phyloP scores from a whole-genome alignment of 2,797 vertebrate species.

The Enteromius trimaculatus region DNA sequence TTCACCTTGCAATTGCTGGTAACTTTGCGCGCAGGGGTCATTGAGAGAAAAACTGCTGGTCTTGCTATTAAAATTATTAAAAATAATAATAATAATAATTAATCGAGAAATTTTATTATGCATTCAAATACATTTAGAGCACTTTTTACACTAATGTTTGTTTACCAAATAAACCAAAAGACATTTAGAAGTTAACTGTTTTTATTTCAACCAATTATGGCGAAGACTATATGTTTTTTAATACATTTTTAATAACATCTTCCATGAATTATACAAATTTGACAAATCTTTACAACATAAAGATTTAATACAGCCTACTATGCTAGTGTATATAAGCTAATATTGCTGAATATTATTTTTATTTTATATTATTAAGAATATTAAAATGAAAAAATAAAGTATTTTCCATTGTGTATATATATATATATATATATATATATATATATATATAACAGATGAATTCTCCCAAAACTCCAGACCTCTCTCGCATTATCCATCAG shows the following conservation, averaged over 20 bases:
- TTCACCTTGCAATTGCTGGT: constrained; percentile 59
- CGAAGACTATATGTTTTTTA: neutral
- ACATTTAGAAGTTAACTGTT: neutral
- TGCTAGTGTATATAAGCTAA: too few relatives aligned
- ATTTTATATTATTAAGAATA: too few relatives aligned
- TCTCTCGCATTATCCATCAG: neutral
- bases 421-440: neutral
- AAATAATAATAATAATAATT: too few relatives aligned
- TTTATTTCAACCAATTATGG: neutral
- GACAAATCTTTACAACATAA: too few relatives aligned
- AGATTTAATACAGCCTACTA: too few relatives aligned
- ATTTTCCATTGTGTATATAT: too few relatives aligned
- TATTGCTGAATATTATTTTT: too few relatives aligned
- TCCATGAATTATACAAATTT: neutral
- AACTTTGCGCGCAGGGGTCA: constrained; percentile 48
- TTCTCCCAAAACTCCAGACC: neutral
- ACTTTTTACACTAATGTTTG: neutral
- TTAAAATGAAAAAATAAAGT: too few relatives aligned
- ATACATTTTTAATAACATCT: neutral
- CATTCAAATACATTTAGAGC: neutral
- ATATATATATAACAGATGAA: neutral
- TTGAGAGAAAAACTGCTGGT: constrained; percentile 23
- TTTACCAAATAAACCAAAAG: neutral
- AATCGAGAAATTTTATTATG: neutral
- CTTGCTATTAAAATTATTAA: neutral